A percentile compares a stretch with the other conserved stretches of the same genome.
Evolutionary conservation across 2,797 vertebrate genomes (phyloP).

Genomic region (Ciconia nigra): DNA sequence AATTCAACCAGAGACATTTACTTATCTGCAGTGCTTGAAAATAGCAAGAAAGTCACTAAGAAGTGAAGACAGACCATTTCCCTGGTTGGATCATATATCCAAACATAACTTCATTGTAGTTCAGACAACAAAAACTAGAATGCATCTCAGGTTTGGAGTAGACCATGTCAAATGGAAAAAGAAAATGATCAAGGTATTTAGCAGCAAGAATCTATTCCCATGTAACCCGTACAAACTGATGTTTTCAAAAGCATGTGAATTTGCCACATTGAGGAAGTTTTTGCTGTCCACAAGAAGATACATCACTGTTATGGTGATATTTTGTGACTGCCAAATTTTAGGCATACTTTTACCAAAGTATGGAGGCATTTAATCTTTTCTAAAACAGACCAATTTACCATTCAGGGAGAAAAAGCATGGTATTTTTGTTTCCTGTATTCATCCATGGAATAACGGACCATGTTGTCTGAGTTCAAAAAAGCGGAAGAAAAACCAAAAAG

Average conservation of each 20-base stretch:
- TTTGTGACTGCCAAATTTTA: not conserved
- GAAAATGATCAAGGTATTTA: not conserved
- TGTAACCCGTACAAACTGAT: accelerated
- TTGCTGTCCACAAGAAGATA: not conserved
- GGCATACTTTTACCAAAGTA: not conserved
- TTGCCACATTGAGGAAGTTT: not conserved
- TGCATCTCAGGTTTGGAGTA: not conserved
- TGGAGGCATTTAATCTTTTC: not conserved
- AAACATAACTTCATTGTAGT: not conserved
- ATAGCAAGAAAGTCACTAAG: not conserved
- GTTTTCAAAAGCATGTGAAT: not conserved
- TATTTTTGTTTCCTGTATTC: not conserved
- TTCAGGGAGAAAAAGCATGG: accelerated
- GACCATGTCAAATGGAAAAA: not conserved
- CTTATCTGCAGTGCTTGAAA: not conserved
- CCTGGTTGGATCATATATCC: not conserved
- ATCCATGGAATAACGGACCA: not conserved
- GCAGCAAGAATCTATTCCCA: not conserved
- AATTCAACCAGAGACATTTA: not conserved
- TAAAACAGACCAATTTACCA: not conserved
- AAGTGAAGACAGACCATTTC: not conserved
- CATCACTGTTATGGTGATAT: accelerated
- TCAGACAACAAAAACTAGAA: not conserved
- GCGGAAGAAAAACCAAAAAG: accelerated
- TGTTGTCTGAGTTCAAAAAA: not conserved